Evolutionary conservation across 2,888 invertebrate species (phyloP), one percentile per base, ranked within the genome.

Genomic region (Sphaerophoria rueppellii): DNA sequence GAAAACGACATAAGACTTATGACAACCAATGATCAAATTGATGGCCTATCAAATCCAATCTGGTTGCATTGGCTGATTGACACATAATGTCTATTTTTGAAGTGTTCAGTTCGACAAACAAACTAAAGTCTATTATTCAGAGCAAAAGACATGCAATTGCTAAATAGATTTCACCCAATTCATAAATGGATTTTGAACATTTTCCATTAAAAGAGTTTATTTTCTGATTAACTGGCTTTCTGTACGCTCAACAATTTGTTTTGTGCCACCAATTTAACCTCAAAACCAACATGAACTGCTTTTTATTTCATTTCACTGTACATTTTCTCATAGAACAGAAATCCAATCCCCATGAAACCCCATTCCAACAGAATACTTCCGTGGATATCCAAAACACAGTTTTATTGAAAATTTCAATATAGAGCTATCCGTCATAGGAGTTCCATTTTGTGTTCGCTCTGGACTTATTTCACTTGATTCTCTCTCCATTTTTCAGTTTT

Each of bases 281-380:
- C 76, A 77, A 76, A 70, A 77, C 71, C 71, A 77, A 70, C 71
- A 77, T 24, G 57, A 58, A 65, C 46, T 55, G 14, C 14, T 6
- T 5, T 12, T 37, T 24, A 24, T 24, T 24, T 24, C 24, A 24
- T 24, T 24, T 24, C 24, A 24, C 2, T 24, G 24, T 24, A 24
- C 1, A 24, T 24, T 24, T 24, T 24, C 24, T 24, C 24, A 24
- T 24, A 24, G 24, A 24, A 24, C 24, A 24, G 24, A 24, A 24
- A 24, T 24, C 24, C 2, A 60, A 79, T 73, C 78, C 72, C 57
- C 35, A 71, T 58, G 58, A n/a, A 65, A 50, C 65, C 63, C 35
- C 48, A 24, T 24, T 24, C 24, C 24, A 24, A 24, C 12, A 34
- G n/a, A 55, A 11, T 60, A 67, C 57, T 65, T 78, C 71, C 77